Conservation (phyloP, 2,888 invertebrate genomes). For the Cabera pusaria region DNA sequence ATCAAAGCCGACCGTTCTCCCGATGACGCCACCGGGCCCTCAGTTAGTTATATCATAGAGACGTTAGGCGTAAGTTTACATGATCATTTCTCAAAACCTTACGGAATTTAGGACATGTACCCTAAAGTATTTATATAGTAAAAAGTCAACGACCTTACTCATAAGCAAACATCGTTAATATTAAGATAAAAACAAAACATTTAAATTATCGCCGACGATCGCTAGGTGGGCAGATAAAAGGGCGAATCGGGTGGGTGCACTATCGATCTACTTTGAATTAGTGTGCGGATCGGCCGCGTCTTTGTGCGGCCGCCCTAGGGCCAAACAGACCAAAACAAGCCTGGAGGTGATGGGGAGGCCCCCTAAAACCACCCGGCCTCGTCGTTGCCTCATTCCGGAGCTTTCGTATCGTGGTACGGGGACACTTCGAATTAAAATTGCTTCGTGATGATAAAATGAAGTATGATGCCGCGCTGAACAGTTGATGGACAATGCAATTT, state of each 20-base stretch:
- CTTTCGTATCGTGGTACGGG: constrained; percentile 56
- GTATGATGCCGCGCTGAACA: constrained; percentile 17
- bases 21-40: too few relatives aligned
- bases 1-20: too few relatives aligned
- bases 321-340: constrained; percentile 83
- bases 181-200: constrained; percentile 45
- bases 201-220: constrained; percentile 66
- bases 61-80: too few relatives aligned
- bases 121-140: too few relatives aligned
- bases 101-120: too few relatives aligned
- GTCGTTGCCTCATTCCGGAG: constrained; percentile 62
- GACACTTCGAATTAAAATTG: constrained; percentile 46
- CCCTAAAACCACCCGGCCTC: constrained; percentile 46
- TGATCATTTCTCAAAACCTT: too few relatives aligned
- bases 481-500: constrained; percentile 11
- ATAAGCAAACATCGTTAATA: constrained; percentile 2
- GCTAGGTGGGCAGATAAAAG: constrained; percentile 71
- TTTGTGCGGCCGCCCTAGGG: constrained; percentile 79
- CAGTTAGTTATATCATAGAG: too few relatives aligned
- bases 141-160: too few relatives aligned
- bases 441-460: constrained; percentile 32
- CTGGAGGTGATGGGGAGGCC: constrained; percentile 24
- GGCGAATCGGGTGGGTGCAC: constrained; percentile 73
- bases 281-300: constrained; percentile 82
- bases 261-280: constrained; percentile 83